Percentiles rank a stretch among this genome's conserved stretches.
Conservation (phyloP, 2,113 vertebrate genomes). For the human (Homo sapiens) region GRCh38 chr7:91774501-91775000, state of each 20-base stretch:
- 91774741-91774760: neutral
- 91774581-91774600: neutral
- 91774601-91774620: neutral
- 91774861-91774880: neutral
- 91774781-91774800: neutral
- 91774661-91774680: neutral
- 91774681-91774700: neutral
- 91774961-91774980: neutral
- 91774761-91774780: neutral
- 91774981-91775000: neutral
- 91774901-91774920: neutral
- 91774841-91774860: neutral
- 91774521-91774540: neutral
- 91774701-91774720: neutral
- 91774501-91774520: neutral
- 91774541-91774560: neutral
- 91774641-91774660: neutral
- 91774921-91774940: neutral
- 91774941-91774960: neutral
- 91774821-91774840: neutral
- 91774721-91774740: neutral
- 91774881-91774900: neutral
- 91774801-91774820: neutral
- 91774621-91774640: neutral
- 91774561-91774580: neutral